Evolutionary conservation across 2,888 invertebrate species (phyloP).

Genomic region (Eustalomyia histrio): DNA sequence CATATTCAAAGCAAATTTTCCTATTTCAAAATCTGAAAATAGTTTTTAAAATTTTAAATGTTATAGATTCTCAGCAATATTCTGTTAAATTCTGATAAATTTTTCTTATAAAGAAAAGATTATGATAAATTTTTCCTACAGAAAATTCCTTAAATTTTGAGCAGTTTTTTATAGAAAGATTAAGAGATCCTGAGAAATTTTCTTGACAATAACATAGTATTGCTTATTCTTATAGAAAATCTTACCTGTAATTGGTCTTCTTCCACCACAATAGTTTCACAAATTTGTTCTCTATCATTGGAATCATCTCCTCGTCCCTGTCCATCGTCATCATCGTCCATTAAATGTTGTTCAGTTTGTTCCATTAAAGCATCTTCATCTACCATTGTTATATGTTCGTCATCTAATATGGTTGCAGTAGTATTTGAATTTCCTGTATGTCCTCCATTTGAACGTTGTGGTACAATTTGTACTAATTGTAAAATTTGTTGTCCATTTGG

Average conservation of each 20-base stretch:
- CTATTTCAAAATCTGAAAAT: too few relatives aligned
- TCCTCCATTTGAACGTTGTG: constrained; percentile 68
- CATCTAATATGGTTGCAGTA: constrained; percentile 63
- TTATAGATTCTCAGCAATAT: too few relatives aligned
- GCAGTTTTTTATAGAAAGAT: background rate
- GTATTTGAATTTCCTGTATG: constrained; percentile 62
- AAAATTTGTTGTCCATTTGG: constrained; percentile 77
- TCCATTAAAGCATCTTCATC: constrained; percentile 72
- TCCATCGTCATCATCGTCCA: constrained; percentile 75
- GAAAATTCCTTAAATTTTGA: too few relatives aligned
- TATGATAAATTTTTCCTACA: too few relatives aligned
- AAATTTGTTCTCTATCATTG: constrained; percentile 73
- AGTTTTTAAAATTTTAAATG: too few relatives aligned
- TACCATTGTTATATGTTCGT: constrained; percentile 68
- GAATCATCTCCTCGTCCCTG: constrained; percentile 57
- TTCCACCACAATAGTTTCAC: constrained; percentile 75
- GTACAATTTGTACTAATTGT: constrained; percentile 74
- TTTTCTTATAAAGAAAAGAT: too few relatives aligned
- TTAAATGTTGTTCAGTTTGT: constrained; percentile 72
- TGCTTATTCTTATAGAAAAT: too few relatives aligned
- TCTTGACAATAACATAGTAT: too few relatives aligned
- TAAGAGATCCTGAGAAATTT: background rate
- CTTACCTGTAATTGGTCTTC: constrained; percentile 71
- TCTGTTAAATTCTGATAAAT: too few relatives aligned
- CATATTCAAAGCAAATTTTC: too few relatives aligned